These are phyloP conservation scores for Parazoanthus darwini DNA, from an alignment of 92 coral and sea anemone genomes.

Conservation along the genomic window DNA sequence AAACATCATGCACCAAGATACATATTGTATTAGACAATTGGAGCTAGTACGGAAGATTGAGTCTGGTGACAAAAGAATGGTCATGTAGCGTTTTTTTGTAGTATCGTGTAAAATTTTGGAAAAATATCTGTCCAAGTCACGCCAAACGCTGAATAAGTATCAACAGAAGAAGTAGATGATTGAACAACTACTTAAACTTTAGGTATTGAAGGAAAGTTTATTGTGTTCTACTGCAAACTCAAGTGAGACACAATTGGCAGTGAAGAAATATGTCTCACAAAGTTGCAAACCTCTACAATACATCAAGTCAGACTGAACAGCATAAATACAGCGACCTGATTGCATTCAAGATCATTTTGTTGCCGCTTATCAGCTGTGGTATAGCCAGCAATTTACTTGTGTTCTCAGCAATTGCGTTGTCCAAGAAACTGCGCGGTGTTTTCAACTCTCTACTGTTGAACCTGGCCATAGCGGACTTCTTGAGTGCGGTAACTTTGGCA, in stretches of 20 bases:
- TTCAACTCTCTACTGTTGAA: not conserved
- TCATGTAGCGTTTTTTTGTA: too few relatives aligned
- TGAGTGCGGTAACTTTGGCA: not conserved
- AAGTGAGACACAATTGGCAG: not conserved
- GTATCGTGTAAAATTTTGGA: too few relatives aligned
- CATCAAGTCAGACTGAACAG: not conserved
- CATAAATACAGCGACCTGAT: not conserved
- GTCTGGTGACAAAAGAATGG: too few relatives aligned
- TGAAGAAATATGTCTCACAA: not conserved
- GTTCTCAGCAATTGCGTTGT: constrained; percentile 4
- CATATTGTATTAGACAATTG: too few relatives aligned
- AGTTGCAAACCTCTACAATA: not conserved
- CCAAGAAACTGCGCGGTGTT: constrained; percentile 16
- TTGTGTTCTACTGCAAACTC: not conserved
- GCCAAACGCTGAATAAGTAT: too few relatives aligned
- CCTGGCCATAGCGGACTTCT: not conserved
- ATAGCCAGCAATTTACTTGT: constrained; percentile 8
- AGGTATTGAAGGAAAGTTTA: too few relatives aligned
- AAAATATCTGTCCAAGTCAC: too few relatives aligned
- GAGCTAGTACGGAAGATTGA: too few relatives aligned
- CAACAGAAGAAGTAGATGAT: too few relatives aligned
- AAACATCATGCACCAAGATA: too few relatives aligned
- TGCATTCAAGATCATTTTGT: not conserved
- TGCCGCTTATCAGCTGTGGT: constrained; percentile 6
- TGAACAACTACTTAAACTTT: too few relatives aligned